These are phyloP conservation scores for Teleogryllus occipitalis DNA, from an alignment of 1,140 invertebrate species.

Conservation along the genomic window DNA sequence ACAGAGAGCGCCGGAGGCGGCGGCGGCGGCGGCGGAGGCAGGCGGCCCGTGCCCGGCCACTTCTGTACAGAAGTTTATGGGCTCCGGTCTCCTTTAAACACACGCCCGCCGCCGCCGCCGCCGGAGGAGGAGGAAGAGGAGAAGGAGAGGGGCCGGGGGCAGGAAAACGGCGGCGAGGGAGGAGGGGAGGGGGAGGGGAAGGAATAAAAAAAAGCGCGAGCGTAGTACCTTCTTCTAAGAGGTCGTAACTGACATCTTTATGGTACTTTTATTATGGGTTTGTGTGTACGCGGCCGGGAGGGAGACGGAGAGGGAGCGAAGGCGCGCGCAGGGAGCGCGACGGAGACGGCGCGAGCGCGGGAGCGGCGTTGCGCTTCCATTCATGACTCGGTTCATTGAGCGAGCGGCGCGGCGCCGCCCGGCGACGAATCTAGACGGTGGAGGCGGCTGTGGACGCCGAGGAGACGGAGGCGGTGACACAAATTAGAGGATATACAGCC, in stretches of 20 bases:
- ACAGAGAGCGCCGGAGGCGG: not conserved
- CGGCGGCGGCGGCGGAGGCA: not conserved
- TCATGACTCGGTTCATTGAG: not conserved
- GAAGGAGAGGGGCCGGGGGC: not conserved
- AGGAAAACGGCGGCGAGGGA: too few species aligned
- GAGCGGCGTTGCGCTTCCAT: not conserved
- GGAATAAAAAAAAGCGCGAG: not conserved
- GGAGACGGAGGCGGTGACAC: too few species aligned
- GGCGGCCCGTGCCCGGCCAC: not conserved
- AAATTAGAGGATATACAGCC: too few species aligned
- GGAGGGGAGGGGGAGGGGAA: not conserved
- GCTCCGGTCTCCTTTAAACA: not conserved
- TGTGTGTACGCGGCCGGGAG: not conserved
- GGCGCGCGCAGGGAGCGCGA: not conserved
- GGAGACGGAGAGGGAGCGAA: not conserved
- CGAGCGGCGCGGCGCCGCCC: not conserved
- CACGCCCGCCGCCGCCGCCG: not conserved
- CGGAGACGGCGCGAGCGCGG: not conserved
- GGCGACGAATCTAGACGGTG: too few species aligned
- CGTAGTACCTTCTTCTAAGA: conserved; percentile 4
- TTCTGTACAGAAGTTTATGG: conserved; percentile 4
- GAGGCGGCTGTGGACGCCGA: too few species aligned
- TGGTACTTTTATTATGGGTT: conserved; percentile 5
- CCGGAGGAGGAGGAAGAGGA: not conserved
- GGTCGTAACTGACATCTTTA: conserved; percentile 4